A percentile compares a stretch with the other conserved stretches of the same genome.
These are phyloP conservation scores for Lichenostomus cassidix DNA, from an alignment of 2,113 vertebrate species.

Conservation along the genomic window DNA sequence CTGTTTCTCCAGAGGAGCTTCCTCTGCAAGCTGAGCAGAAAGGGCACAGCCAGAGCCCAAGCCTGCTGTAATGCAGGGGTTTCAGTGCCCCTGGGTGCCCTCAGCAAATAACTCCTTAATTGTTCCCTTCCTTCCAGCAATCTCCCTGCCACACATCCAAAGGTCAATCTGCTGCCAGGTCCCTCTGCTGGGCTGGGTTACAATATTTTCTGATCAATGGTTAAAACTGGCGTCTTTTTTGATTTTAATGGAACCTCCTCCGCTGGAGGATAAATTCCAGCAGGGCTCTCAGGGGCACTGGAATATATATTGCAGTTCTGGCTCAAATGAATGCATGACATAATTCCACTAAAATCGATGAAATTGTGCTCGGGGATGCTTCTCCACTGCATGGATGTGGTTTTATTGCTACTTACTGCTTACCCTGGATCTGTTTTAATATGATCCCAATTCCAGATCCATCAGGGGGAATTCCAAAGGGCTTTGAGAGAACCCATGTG, in stretches of 20 bases:
- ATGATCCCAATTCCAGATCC: not conserved
- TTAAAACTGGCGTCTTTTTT: not conserved
- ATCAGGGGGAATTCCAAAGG: not conserved
- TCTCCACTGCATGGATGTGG: not conserved
- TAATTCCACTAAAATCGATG: conserved; percentile 44
- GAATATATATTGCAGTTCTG: not conserved
- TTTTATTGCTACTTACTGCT: conserved; percentile 7
- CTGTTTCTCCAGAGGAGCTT: not conserved
- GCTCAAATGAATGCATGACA: conserved; percentile 13
- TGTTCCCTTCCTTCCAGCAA: conserved; percentile 11
- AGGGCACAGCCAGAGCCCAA: not conserved
- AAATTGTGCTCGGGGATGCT: not conserved
- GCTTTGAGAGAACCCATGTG: not conserved
- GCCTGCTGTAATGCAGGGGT: not conserved
- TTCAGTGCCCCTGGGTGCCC: not conserved
- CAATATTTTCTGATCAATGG: not conserved
- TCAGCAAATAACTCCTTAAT: conserved; percentile 18
- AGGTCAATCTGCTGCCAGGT: not conserved
- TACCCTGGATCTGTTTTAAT: not conserved
- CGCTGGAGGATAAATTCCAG: not conserved
- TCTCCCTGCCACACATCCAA: not conserved
- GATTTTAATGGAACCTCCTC: not conserved
- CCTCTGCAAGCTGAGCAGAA: not conserved
- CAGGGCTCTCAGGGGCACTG: not conserved
- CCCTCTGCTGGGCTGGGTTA: not conserved